Base-by-base conservation (phyloP, 2,888 invertebrate species). In the Athrips mouffetella region DNA sequence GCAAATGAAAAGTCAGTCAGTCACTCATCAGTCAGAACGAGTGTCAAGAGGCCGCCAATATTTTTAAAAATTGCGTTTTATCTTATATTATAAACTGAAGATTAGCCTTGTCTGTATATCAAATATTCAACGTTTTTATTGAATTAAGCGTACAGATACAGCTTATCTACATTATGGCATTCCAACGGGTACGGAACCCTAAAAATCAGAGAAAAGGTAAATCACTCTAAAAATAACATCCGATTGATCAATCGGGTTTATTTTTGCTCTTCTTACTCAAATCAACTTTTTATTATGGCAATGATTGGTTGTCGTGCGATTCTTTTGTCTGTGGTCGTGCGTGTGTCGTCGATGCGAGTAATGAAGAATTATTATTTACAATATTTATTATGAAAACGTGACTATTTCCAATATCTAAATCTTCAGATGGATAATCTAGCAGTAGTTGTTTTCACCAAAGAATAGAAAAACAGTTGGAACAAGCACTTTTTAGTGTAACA, bases 391-490 rank as follows among this genome's bases (percentile, higher is more conserved):
- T 71, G 72, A 71, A 76, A 73, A 73, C 68, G 60, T 73, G 70
- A 74, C 65, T 57, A 68, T 58, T 62, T 63, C 65, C 48, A 55
- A 50, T 52, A 59, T 61, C 61, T 57, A 60, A 58, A 58, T 53
- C 50, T 71, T 74, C 79, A 78, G 82, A 86, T 87, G 87, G 86
- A 76, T 75, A 69, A 68, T 75, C 72, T 65, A 59, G 60, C 65
- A 66, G 52, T 62, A 58, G 59, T 67, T 59, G 68, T 60, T 57
- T 67, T 63, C 70, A 74, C 72, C 70, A 73, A 76, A 76, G 69
- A 73, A 62, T 73, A 73, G 62, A 69, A 67, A 69, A 66, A 67
- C 64, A 60, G 58, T 68, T 33, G 48, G 57, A 58, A 18, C 57
- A 57, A 54, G 52, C 54, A 60, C 48, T 62, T 63, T 57, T 54